These are phyloP conservation scores for Furcifer pardalis DNA, from an alignment of 2,797 vertebrate species.

Conservation along the genomic window DNA sequence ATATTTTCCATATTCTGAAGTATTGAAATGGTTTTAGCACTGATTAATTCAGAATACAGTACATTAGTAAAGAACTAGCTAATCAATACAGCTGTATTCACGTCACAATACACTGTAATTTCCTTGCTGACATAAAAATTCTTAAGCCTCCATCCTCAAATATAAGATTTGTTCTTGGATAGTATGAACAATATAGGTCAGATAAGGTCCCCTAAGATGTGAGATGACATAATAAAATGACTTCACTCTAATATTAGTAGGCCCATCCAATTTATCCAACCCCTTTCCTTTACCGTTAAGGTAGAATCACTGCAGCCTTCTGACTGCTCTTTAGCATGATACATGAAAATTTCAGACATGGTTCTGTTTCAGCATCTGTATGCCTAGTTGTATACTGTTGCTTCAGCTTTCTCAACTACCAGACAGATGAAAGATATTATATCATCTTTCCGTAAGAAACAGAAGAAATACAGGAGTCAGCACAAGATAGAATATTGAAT, in stretches of 20 bases:
- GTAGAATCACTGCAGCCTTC: not conserved
- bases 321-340: not conserved
- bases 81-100: too few species aligned
- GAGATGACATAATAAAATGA: not conserved
- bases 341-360: not conserved
- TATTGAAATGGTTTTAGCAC: too few species aligned
- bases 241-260: not conserved
- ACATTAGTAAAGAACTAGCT: too few species aligned
- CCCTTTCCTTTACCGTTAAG: not conserved
- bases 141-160: too few species aligned
- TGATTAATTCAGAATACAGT: too few species aligned
- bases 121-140: too few species aligned
- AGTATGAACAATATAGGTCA: not conserved
- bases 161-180: not conserved
- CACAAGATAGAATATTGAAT: too few species aligned
- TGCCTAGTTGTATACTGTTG: not conserved
- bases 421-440: not conserved
- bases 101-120: too few species aligned
- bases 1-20: too few species aligned
- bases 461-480: not conserved
- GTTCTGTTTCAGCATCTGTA: not conserved
- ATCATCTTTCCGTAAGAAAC: not conserved
- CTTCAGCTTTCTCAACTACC: not conserved
- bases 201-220: not conserved
- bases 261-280: not conserved